A percentile compares a stretch with the other conserved stretches of the same genome.
Conservation (phyloP, 1,140 invertebrate species). For the Tetramorium alpestre region DNA sequence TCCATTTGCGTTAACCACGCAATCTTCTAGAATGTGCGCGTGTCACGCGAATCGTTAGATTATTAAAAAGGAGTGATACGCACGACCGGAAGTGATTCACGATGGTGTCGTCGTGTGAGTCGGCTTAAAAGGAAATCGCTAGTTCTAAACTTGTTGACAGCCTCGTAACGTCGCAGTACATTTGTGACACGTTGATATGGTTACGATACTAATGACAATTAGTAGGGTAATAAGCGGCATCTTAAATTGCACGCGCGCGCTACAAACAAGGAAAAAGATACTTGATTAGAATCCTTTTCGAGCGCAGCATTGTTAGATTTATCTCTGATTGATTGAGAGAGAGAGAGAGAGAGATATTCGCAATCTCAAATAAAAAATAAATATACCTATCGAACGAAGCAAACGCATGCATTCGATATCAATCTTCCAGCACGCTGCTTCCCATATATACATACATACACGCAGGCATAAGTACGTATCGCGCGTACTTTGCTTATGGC, state of each 20-base stretch:
- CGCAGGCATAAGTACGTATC: not conserved
- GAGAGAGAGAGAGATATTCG: not conserved
- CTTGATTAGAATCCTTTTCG: not conserved
- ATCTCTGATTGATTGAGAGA: not conserved
- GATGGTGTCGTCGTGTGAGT: constrained; percentile 3
- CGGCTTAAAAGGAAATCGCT: constrained; percentile 58
- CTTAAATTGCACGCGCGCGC: not conserved
- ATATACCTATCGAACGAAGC: not conserved
- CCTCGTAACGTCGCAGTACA: constrained; percentile 30
- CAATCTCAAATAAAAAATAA: not conserved
- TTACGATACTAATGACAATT: not conserved
- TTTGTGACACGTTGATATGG: not conserved
- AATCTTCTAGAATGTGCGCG: constrained; percentile 36
- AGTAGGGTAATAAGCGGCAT: not conserved
- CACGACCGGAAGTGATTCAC: constrained; percentile 55
- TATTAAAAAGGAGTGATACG: constrained; percentile 59
- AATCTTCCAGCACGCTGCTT: constrained; percentile 15
- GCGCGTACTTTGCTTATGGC: constrained; percentile 59
- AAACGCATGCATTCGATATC: constrained; percentile 14
- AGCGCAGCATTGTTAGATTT: not conserved
- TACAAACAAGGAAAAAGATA: not conserved
- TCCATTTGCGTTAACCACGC: constrained; percentile 21
- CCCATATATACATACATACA: not conserved
- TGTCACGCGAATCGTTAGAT: constrained; percentile 51
- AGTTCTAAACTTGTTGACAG: constrained; percentile 43